These are phyloP conservation scores for Clarias fuscus DNA, from an alignment of 2,797 vertebrate genomes.

Conservation along the genomic window DNA sequence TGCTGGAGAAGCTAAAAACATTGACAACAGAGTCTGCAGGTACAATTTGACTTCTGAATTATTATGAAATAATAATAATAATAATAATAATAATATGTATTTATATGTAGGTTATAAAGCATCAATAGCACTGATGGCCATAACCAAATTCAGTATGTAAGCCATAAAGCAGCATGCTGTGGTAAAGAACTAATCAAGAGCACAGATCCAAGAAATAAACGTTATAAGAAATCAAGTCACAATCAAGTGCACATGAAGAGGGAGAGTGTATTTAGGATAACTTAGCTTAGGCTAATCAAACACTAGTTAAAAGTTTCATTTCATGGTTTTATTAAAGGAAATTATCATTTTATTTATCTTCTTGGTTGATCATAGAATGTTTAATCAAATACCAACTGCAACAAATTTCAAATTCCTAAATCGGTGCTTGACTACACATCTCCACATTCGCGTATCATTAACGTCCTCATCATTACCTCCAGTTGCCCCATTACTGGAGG, in stretches of 20 bases:
- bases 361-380: background rate
- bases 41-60: constrained; percentile 55
- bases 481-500: background rate
- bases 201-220: background rate
- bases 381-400: background rate
- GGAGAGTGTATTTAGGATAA: too few species aligned
- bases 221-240: too few species aligned
- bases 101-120: background rate
- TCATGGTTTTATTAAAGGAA: background rate
- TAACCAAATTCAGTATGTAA: background rate
- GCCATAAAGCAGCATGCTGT: background rate
- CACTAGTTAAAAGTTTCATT: background rate
- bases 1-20: constrained; percentile 80
- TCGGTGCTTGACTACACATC: background rate
- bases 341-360: background rate
- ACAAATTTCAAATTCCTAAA: too few species aligned
- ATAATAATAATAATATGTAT: background rate
- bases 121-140: background rate
- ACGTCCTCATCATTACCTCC: background rate
- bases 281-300: background rate
- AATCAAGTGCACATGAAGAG: too few species aligned
- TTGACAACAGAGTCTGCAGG: constrained; percentile 76
- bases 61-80: too few species aligned
- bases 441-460: background rate
- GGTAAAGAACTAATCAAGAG: background rate